Evolutionary conservation across 2,888 invertebrate species (phyloP).

Genomic region (Ennomos fuscantarius): DNA sequence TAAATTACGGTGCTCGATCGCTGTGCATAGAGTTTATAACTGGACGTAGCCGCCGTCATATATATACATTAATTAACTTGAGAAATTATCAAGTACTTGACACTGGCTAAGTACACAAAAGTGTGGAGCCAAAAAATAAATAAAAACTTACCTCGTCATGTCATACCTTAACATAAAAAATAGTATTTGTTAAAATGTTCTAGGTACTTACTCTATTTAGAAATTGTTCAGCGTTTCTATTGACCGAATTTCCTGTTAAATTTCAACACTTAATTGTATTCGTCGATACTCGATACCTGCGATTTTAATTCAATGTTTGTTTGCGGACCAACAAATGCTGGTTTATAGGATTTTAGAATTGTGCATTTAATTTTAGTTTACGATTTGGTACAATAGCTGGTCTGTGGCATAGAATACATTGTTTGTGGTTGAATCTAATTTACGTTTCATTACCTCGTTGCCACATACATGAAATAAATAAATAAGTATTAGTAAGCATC

Average conservation of each 20-base stretch:
- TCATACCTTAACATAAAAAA: no score
- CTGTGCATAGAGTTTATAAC: no score
- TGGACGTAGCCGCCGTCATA: no score
- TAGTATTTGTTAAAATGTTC: no score
- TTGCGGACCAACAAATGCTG: slow-evolving; percentile 1
- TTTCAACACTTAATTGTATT: slow-evolving; percentile 12
- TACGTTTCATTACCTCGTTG: background rate
- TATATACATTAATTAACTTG: no score
- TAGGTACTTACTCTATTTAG: background rate
- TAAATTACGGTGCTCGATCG: no score
- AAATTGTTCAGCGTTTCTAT: background rate
- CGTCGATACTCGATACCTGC: slow-evolving; percentile 3
- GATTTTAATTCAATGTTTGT: slow-evolving; percentile 8
- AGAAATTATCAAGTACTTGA: no score
- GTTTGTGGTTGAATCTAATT: background rate
- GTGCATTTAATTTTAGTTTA: slow-evolving; percentile 7
- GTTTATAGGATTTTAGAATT: slow-evolving; percentile 2
- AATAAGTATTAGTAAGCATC: no score
- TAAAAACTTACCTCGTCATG: no score
- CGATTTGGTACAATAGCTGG: background rate
- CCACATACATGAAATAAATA: background rate
- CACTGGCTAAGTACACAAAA: no score
- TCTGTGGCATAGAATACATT: background rate
- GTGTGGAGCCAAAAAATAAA: no score
- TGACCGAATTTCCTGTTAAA: slow-evolving; percentile 3